Conservation (phyloP, 2,113 vertebrate species). For the Limnothrissa miodon region DNA sequence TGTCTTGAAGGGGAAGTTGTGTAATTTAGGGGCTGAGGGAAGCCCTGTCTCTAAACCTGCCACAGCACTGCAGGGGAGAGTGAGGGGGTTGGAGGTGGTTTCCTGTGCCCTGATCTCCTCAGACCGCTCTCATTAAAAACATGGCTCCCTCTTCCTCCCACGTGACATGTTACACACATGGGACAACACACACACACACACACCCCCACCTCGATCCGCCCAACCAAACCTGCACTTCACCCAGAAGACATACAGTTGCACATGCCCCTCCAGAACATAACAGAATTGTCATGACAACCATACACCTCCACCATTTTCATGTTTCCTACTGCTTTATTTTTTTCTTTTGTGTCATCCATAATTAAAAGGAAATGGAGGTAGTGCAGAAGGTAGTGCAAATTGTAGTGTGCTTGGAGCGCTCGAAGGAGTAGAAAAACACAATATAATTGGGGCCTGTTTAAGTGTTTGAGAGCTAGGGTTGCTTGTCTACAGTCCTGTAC, state of each 20-base stretch:
- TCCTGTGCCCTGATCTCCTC: constrained; percentile 59
- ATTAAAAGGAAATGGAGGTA: background rate
- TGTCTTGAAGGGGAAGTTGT: background rate
- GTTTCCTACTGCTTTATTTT: background rate
- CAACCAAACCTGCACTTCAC: constrained; percentile 3
- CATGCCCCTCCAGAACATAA: background rate
- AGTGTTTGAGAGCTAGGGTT: no score
- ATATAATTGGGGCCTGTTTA: no score
- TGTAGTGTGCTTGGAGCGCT: no score
- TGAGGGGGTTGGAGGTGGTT: constrained; percentile 41
- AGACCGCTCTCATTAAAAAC: constrained; percentile 64
- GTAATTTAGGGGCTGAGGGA: background rate
- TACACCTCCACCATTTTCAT: background rate
- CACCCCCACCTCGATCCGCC: background rate
- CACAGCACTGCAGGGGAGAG: background rate
- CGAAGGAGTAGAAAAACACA: no score
- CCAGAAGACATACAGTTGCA: background rate
- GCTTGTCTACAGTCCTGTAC: no score
- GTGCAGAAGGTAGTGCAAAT: no score
- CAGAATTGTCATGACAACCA: background rate
- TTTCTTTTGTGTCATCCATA: background rate
- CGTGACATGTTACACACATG: constrained; percentile 43
- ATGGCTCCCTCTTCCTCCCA: constrained; percentile 60
- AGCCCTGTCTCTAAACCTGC: no score
- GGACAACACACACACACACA: background rate